Base-by-base conservation (phyloP, 2,888 invertebrate genomes). In the Pantelozetes paolii region DNA sequence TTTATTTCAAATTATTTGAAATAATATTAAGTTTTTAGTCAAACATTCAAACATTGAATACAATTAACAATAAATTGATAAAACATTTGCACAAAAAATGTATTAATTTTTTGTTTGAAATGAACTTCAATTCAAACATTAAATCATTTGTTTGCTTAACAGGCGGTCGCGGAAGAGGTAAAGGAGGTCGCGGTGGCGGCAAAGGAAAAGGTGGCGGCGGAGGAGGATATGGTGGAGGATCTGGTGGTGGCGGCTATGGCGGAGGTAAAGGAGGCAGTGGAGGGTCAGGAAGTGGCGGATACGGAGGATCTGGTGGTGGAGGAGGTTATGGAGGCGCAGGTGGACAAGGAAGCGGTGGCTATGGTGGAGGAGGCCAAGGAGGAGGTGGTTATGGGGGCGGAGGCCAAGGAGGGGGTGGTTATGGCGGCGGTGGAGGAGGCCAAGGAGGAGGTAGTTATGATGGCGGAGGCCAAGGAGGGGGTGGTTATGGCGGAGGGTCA, bases 401-500 rank as follows among this genome's bases (percentile, higher is more conserved):
- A 23, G 20, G 40, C 8, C n/a, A 23, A 15, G 26, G 23, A 0
- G 71, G 71, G 6, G 23, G 23, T 8, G 54, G 32, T 13, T 62
- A 26, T 18, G 28, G 30, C 1, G 72, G 72, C n/a, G 11, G 36
- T 40, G 45, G 23, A 0, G 69, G 75, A 62, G 54, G 59, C 1
- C 13, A 28, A 18, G 50, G 54, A 9, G 71, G 71, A 20, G 28
- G 28, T 8, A 23, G 32, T 9, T 28, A 8, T 42, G 71, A 48
- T 15, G 45, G 50, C n/a, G 71, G 71, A 9, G 74, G 50, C 20
- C 42, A n/a, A n/a, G 50, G 54, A 9, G 71, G 71, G 3, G 28
- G 50, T 8, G 36, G 32, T 9, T 50, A 20, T 42, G 71, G 71
- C 2, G 45, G 26, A 18, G 3, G 28, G 18, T 6, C 11, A 30